Evolutionary conservation across 2,113 vertebrate genomes (phyloP).

Genomic region (Platichthys flesus): DNA sequence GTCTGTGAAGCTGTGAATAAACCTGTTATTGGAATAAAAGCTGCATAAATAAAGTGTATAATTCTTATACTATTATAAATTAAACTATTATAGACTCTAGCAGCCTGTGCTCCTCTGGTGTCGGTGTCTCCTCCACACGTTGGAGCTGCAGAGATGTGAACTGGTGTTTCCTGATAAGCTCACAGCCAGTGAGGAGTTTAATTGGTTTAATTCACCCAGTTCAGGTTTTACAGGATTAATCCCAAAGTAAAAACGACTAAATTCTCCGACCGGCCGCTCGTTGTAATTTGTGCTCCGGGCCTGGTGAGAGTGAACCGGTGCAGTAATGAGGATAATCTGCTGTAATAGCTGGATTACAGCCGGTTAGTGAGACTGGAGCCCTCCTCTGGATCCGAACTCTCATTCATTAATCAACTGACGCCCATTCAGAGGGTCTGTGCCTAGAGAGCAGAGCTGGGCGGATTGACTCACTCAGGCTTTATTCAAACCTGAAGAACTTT

Average conservation of each 20-base stretch:
- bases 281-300: constrained; percentile 45
- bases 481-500: neutral
- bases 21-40: too few relatives aligned
- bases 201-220: neutral
- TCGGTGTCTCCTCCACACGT: too few relatives aligned
- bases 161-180: too few relatives aligned
- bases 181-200: neutral
- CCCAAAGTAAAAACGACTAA: constrained; percentile 38
- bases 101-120: too few relatives aligned
- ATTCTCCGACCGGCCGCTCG: constrained; percentile 1
- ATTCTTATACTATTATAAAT: too few relatives aligned
- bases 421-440: constrained; percentile 17
- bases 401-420: constrained; percentile 65
- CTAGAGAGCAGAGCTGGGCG: neutral
- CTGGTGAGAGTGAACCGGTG: constrained; percentile 6
- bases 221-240: constrained; percentile 56
- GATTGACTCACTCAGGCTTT: neutral
- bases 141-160: too few relatives aligned
- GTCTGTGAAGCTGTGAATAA: too few relatives aligned
- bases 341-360: constrained; percentile 70
- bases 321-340: constrained; percentile 70
- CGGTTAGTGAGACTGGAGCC: constrained; percentile 36
- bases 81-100: too few relatives aligned
- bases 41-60: too few relatives aligned
- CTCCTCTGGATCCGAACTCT: constrained; percentile 39